Evolutionary conservation across 1,140 invertebrate species (phyloP), one percentile per base, ranked within the genome.

Genomic region (Steinernema feltiae): DNA sequence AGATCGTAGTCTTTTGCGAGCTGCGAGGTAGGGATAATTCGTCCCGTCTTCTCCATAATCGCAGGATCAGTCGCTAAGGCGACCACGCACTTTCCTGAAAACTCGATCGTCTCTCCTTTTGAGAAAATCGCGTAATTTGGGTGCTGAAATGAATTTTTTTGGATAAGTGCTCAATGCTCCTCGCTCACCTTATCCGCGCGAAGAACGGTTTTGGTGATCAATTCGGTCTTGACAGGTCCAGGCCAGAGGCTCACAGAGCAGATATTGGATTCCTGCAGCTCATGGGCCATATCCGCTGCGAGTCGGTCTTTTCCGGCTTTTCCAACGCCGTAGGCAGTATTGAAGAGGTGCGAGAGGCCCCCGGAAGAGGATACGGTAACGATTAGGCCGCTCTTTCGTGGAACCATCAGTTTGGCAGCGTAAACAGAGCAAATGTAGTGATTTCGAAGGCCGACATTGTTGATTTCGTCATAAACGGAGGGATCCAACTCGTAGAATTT

Each of bases 191-290:
- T 78, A 21, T n/a, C 63, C 69, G 41, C 35, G 7, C 18, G 7
- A 18, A 41, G 30, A 12, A 30, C 21, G 27, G 53, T 63, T 21
- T 79, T 75, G 0, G 35, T 30, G 48, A 78, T 24, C 17, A 83
- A 32, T 82, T 89, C 88, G 15, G 88, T 89, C 63, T 81, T 78
- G 1, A 88, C 88, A 27, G 82, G 69, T 30, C 88, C 88, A 24
- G 88, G 88, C 87, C 88, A 89, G 1, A 89, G 75, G 72, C 86
- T 86, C n/a, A 89, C 78, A 70, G 81, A 84, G n/a, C 86, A 81
- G 30, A 89, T 87, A 48, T 85, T 85, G 63, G 85, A 81, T 76
- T 87, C 83, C 35, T 41, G 7, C 7, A 89, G 79, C 72, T 89
- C 88, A 32, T 83, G n/a, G 2, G 83, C 87, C 79, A 86, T 87